These are phyloP conservation scores for Mystacornis crossleyi DNA, from an alignment of 2,113 vertebrate species.

Conservation along the genomic window DNA sequence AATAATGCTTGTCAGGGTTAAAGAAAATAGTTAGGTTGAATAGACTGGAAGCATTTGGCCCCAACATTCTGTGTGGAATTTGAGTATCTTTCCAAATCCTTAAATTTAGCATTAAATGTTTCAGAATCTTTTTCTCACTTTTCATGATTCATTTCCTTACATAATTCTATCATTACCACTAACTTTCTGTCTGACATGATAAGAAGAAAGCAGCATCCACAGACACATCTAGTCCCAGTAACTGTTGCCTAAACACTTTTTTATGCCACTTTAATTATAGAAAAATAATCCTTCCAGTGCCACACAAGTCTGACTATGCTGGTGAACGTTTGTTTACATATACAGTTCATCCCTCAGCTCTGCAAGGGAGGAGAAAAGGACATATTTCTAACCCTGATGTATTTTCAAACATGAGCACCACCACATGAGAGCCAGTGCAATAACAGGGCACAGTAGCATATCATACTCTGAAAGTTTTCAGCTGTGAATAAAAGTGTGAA, in stretches of 20 bases:
- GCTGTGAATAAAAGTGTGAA: background rate
- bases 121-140: constrained; percentile 26
- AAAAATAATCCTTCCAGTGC: background rate
- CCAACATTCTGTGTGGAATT: background rate
- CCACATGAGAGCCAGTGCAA: background rate
- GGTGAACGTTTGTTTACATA: background rate
- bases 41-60: background rate
- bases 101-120: constrained; percentile 33
- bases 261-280: background rate
- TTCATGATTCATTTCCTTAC: constrained; percentile 32
- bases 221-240: background rate
- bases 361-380: background rate
- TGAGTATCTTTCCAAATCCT: background rate
- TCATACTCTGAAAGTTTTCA: background rate
- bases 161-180: constrained; percentile 8
- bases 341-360: background rate
- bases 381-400: background rate
- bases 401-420: constrained; percentile 11
- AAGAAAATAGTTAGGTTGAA: background rate
- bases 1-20: constrained; percentile 8
- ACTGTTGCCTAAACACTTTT: background rate
- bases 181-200: background rate
- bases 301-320: background rate
- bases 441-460: background rate
- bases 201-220: background rate